phyloP scores from a whole-genome alignment of 2,888 invertebrate species.

The Endotricha flammealis region DNA sequence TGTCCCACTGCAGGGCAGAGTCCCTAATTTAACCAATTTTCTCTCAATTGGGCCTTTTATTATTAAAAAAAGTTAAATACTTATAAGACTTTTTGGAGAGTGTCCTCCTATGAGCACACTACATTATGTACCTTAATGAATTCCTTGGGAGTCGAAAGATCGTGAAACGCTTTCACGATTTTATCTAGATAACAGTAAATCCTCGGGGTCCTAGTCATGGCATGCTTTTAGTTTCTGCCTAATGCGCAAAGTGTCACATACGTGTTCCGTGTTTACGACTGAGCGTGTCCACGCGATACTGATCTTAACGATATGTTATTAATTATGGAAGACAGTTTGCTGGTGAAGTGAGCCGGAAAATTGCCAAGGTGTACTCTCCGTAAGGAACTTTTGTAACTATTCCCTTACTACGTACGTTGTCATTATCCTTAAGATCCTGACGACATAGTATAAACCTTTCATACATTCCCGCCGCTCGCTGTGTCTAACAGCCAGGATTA shows the following conservation, averaged over 20 bases:
- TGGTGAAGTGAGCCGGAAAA: not conserved
- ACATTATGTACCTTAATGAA: constrained; percentile 19
- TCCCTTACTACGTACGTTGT: no score
- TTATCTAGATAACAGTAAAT: not conserved
- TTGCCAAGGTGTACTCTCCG: no score
- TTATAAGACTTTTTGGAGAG: no score
- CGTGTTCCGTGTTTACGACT: constrained; percentile 8
- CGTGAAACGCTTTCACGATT: not conserved
- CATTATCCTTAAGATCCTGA: no score
- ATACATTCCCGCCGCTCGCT: not conserved
- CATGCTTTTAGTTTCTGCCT: not conserved
- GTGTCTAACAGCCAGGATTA: no score
- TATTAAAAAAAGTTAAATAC: no score
- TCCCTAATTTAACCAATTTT: no score
- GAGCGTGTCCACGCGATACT: constrained; percentile 12
- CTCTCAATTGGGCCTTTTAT: no score
- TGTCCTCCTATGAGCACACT: no score
- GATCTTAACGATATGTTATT: constrained; percentile 15
- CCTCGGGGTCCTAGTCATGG: not conserved
- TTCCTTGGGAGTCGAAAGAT: constrained; percentile 13
- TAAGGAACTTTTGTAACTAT: no score
- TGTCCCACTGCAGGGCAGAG: no score
- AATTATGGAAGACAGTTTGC: constrained; percentile 8
- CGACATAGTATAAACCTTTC: not conserved
- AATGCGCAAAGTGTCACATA: constrained; percentile 1